Base-by-base conservation (phyloP, 2,888 invertebrate species). In the Luperina testacea region DNA sequence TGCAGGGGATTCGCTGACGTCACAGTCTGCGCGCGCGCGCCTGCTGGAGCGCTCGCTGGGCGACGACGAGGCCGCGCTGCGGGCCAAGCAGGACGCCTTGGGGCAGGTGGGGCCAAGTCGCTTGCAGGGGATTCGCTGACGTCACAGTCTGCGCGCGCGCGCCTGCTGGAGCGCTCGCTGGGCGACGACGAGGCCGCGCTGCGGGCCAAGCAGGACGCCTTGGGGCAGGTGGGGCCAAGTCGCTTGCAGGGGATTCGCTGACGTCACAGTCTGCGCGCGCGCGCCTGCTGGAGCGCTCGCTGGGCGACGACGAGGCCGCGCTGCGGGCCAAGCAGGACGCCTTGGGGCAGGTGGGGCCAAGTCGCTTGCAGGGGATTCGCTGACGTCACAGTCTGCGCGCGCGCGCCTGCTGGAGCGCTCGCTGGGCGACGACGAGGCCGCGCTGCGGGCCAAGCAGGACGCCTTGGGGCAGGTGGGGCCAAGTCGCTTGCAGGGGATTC, bases 321-420 rank as follows among this genome's bases (percentile, higher is more conserved):
- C 88, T 93, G 4, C 8, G 6, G 0, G 86, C 72, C 38, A 90
- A 87, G 86, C 45, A 27, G 9, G 5, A 15, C 4, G 84, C 85
- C n/a, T 74, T 90, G 38, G 38, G 38, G 38, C 38, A 38, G 38
- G 38, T 32, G 1, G 32, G 32, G 32, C 32, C 32, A 32, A 32
- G n/a, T n/a, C n/a, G n/a, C n/a, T n/a, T n/a, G n/a, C n/a, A n/a
- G n/a, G n/a, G n/a, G n/a, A n/a, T n/a, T n/a, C 91, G 0, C 80
- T 88, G 48, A 78, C 89, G 7, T 86, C 95, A 65, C 98, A 98
- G 91, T 97, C 97, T 77, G 98, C 98, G 88, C 97, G 98, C 84
- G 96, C 97, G n/a, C 97, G 97, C 61, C 97, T 98, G 89, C 94
- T 98, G 61, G 96, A 97, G 84, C 97, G 97, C 85, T 98, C 97